phyloP scores from a whole-genome alignment of 2,888 invertebrate genomes.

The Linnaemya vulpina region DNA sequence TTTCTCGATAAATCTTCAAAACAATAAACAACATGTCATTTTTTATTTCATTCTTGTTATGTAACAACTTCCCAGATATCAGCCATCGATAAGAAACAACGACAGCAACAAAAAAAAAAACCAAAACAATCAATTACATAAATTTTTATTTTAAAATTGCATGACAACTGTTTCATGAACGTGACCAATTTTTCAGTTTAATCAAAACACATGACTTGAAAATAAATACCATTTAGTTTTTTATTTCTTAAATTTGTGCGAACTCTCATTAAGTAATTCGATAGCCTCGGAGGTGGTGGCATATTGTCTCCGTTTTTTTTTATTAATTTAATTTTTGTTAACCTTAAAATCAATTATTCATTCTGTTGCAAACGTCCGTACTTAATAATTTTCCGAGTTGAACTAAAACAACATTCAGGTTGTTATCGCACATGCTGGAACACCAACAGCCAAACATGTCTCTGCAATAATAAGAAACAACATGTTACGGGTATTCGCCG shows the following conservation, averaged over 20 bases:
- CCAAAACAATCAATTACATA: no score
- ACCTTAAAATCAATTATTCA: neutral
- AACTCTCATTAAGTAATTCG: slow-evolving; percentile 79
- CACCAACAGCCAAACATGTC: neutral
- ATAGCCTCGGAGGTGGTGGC: slow-evolving; percentile 76
- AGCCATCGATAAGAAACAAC: no score
- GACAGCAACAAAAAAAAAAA: no score
- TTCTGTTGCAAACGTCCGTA: slow-evolving; percentile 26
- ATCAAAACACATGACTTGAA: slow-evolving; percentile 34
- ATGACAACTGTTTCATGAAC: no score
- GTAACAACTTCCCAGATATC: no score
- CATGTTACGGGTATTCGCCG: no score
- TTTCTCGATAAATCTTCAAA: no score
- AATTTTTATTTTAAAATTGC: no score
- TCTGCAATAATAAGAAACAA: neutral
- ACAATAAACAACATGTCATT: no score
- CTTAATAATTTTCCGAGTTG: slow-evolving; percentile 39
- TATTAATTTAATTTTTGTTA: neutral
- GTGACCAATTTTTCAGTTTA: neutral
- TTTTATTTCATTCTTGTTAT: no score
- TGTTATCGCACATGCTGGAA: neutral
- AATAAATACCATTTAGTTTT: slow-evolving; percentile 15
- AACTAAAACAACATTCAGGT: slow-evolving; percentile 42
- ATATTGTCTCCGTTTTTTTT: slow-evolving; percentile 50
- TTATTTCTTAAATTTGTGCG: slow-evolving; percentile 71